Evolutionary conservation across 1,140 invertebrate genomes (phyloP), one percentile per base, ranked within the genome.

Genomic region (Watersipora subatra): DNA sequence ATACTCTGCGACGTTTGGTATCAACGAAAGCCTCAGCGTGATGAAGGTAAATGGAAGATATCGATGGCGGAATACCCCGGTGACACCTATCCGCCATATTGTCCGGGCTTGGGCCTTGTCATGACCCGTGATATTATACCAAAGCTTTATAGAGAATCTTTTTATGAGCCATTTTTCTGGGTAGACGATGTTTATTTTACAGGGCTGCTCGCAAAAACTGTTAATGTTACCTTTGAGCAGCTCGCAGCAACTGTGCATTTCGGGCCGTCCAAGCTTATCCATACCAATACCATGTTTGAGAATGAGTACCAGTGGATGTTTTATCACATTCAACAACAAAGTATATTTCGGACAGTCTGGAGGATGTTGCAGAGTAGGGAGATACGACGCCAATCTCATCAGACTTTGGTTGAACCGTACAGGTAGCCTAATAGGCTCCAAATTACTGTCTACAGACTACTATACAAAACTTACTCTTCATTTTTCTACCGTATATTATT

Each of bases 141-240:
- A 34, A 65, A 69, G 19, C 68, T 82, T 57, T 79, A 78, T 57
- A 66, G 68, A 15, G 71, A 69, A 19, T 73, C 76, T 17, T 66
- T 72, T 29, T 63, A 67, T 2, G 72, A 70, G 0, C 75, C 73
- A 1, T 78, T 76, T 56, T 78, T 81, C 64, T 81, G 78, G 77
- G 72, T 81, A 57, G 80, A 81, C 65, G 80, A 81, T 66, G 76
- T 76, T 57, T 81, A 79, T 62, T 68, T 80, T 15, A 81, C 78
- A 1, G 80, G 80, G 12, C 57, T 78, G n/a, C 64, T 81, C n/a
- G 67, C 73, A 3, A 28, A 56, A 28, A 68, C 61, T 19, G 57
- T 62, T 24, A 59, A 59, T 28, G 58, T 59, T 59, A 59, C 58
- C 7, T 59, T 46, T 46, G 34, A 46, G n/a, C 34, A 46, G 34